phyloP scores from a whole-genome alignment of 1,140 invertebrate genomes.

The Oryzaephilus surinamensis region DNA sequence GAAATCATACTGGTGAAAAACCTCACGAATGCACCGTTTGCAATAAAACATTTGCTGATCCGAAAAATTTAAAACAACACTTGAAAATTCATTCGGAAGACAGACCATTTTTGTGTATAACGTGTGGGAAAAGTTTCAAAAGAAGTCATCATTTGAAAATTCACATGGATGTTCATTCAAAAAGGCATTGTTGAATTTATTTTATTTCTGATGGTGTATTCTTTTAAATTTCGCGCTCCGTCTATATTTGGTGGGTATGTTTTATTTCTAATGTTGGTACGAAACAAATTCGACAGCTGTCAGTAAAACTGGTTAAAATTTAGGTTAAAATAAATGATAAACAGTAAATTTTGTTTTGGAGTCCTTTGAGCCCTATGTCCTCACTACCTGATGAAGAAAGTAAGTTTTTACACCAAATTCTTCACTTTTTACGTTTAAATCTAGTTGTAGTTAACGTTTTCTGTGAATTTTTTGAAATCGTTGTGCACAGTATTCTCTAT shows the following conservation, averaged over 20 bases:
- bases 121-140: constrained; percentile 42
- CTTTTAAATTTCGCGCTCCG: no score
- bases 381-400: no score
- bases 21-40: constrained; percentile 35
- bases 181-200: no score
- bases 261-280: no score
- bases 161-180: constrained; percentile 18
- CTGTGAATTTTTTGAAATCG: constrained; percentile 44
- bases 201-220: no score
- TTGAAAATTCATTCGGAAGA: constrained; percentile 42
- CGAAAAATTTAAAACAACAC: constrained; percentile 35
- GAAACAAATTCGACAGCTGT: no score
- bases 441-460: constrained; percentile 21
- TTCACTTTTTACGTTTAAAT: neutral
- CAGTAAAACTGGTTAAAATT: no score
- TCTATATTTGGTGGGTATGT: no score
- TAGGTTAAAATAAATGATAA: no score
- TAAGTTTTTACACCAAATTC: no score
- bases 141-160: constrained; percentile 25
- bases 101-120: constrained; percentile 41
- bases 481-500: constrained; percentile 42
- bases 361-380: no score
- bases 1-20: constrained; percentile 38
- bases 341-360: no score
- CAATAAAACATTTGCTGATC: constrained; percentile 29